Conservation (phyloP, 2,888 invertebrate species). For the Pherbina coryleti region DNA sequence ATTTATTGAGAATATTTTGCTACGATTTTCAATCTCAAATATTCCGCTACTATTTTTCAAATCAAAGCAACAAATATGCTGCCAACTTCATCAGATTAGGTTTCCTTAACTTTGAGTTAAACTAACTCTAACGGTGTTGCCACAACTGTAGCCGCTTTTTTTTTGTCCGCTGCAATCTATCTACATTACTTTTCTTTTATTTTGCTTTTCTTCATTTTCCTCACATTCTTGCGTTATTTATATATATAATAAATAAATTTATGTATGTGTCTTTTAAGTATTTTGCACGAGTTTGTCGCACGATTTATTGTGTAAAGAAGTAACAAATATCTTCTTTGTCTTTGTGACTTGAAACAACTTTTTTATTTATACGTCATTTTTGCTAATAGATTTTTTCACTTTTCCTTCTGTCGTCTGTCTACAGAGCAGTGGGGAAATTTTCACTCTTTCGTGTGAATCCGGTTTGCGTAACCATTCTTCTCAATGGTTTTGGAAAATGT, state of each 20-base stretch:
- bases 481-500: not conserved
- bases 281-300: slow-evolving; percentile 26
- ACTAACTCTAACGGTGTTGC: not conserved
- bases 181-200: not conserved
- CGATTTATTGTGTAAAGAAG: slow-evolving; percentile 19
- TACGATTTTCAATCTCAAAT: too few relatives aligned
- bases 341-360: not conserved
- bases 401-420: not conserved
- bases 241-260: not conserved
- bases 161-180: not conserved
- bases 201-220: not conserved
- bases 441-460: slow-evolving; percentile 31
- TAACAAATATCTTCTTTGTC: not conserved
- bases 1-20: too few relatives aligned
- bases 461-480: slow-evolving; percentile 20
- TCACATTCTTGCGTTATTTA: not conserved
- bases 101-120: not conserved
- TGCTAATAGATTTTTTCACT: not conserved
- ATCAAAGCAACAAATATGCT: too few relatives aligned
- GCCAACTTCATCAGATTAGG: not conserved
- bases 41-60: too few relatives aligned
- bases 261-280: not conserved
- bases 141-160: not conserved
- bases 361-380: not conserved
- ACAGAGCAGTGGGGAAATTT: not conserved